phyloP scores from a whole-genome alignment of 2,888 invertebrate genomes.

The Cryptosula pallasiana region DNA sequence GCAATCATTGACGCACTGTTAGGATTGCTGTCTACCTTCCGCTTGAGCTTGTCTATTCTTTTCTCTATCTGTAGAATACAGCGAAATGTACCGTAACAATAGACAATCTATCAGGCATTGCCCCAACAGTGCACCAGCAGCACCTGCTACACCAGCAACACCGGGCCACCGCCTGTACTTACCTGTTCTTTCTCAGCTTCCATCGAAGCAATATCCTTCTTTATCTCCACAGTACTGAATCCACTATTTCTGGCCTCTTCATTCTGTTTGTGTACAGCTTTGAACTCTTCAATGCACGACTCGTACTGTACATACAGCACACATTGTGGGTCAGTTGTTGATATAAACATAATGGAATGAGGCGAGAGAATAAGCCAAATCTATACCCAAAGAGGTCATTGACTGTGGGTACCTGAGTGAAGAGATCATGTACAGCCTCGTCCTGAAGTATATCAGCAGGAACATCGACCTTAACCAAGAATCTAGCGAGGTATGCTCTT shows the following conservation, averaged over 20 bases:
- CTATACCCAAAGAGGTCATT: too few relatives aligned
- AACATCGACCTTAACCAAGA: slow-evolving; percentile 64
- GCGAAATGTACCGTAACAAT: not conserved
- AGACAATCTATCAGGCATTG: not conserved
- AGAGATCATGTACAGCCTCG: slow-evolving; percentile 66
- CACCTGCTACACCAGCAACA: too few relatives aligned
- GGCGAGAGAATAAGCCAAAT: too few relatives aligned
- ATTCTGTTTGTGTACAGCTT: slow-evolving; percentile 68
- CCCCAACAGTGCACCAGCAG: too few relatives aligned
- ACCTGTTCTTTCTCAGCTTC: slow-evolving; percentile 78
- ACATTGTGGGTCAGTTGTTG: too few relatives aligned
- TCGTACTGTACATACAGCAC: slow-evolving; percentile 59
- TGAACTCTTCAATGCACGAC: slow-evolving; percentile 73
- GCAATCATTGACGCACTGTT: slow-evolving; percentile 64
- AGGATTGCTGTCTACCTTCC: slow-evolving; percentile 55
- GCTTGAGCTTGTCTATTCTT: slow-evolving; percentile 60
- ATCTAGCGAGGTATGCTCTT: slow-evolving; percentile 74
- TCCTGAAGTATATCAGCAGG: slow-evolving; percentile 71
- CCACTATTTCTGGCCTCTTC: slow-evolving; percentile 62
- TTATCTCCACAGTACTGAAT: slow-evolving; percentile 71
- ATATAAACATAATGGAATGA: too few relatives aligned
- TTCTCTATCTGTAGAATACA: slow-evolving; percentile 36
- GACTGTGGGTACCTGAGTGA: slow-evolving; percentile 63
- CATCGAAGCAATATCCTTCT: slow-evolving; percentile 78
- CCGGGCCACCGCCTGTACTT: too few relatives aligned